These are phyloP conservation scores for Coendou prehensilis DNA, from an alignment of 2,797 vertebrate species.

Conservation along the genomic window DNA sequence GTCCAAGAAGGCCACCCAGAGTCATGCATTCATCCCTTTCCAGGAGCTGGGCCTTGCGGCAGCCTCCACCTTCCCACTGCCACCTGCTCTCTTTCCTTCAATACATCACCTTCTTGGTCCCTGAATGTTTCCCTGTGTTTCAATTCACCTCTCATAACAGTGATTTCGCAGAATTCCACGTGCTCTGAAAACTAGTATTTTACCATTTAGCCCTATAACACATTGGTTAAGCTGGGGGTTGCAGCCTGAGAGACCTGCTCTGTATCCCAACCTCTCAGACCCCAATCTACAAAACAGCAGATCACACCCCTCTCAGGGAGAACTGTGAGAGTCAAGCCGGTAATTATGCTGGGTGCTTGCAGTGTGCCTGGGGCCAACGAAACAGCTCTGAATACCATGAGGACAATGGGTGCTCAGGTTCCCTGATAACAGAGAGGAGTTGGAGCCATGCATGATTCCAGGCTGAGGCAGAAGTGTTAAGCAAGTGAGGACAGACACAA, in stretches of 20 bases:
- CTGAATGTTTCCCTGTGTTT: neutral
- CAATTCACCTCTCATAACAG: neutral
- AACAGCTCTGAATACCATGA: neutral
- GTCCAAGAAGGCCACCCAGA: neutral
- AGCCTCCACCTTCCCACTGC: neutral
- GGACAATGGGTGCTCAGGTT: neutral
- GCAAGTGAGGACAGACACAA: neutral
- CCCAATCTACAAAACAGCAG: neutral
- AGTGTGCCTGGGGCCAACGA: neutral
- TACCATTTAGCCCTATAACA: neutral
- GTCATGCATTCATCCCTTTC: neutral
- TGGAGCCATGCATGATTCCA: neutral
- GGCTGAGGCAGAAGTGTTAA: neutral
- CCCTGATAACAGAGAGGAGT: neutral
- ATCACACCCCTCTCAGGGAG: neutral
- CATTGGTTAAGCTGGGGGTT: neutral
- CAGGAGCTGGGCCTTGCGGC: neutral
- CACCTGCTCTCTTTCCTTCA: neutral
- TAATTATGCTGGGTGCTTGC: neutral
- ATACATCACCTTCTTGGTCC: neutral
- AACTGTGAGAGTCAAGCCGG: neutral
- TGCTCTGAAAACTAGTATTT: slow-evolving; percentile 5
- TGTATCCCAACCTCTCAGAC: neutral
- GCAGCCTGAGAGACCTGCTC: neutral
- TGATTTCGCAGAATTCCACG: neutral